phyloP scores from a whole-genome alignment of 2,797 vertebrate genomes.

The Bovichtus diacanthus region DNA sequence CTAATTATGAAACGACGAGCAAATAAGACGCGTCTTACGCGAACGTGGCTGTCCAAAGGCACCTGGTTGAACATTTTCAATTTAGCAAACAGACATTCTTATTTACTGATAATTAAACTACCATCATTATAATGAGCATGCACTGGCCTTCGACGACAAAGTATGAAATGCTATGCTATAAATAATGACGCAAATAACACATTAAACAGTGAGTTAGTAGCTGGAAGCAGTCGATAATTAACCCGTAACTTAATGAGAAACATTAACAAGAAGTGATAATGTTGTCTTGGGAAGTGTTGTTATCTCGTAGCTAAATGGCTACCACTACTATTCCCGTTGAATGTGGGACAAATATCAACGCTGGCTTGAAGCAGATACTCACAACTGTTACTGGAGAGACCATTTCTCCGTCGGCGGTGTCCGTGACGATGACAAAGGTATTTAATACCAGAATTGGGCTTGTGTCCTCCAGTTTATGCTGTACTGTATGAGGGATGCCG shows the following conservation, averaged over 20 bases:
- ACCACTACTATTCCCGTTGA: not conserved
- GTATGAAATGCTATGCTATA: slow-evolving; percentile 8
- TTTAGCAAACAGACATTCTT: not conserved
- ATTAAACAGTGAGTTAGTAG: fast-evolving
- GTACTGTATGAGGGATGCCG: slow-evolving; percentile 61
- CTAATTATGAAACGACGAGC: not conserved
- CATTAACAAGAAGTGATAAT: not conserved
- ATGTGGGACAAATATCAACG: not conserved
- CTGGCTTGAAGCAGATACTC: slow-evolving; percentile 56
- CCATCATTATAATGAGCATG: not conserved
- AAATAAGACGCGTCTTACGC: not conserved
- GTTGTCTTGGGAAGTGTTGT: slow-evolving; percentile 3
- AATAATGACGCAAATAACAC: slow-evolving; percentile 2
- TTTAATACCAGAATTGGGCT: not conserved
- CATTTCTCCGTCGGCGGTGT: slow-evolving; percentile 71
- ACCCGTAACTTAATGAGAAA: not conserved
- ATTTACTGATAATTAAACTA: not conserved
- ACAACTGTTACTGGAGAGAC: slow-evolving; percentile 89
- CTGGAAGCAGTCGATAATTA: not conserved
- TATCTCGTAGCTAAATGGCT: slow-evolving; percentile 45
- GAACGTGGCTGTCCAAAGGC: not conserved
- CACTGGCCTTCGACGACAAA: slow-evolving; percentile 15
- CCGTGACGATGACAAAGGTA: not conserved
- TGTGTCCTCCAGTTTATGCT: slow-evolving; percentile 41
- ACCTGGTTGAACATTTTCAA: not conserved